These are phyloP conservation scores for Globicephala melas DNA, from an alignment of 2,113 vertebrate species.

Conservation along the genomic window DNA sequence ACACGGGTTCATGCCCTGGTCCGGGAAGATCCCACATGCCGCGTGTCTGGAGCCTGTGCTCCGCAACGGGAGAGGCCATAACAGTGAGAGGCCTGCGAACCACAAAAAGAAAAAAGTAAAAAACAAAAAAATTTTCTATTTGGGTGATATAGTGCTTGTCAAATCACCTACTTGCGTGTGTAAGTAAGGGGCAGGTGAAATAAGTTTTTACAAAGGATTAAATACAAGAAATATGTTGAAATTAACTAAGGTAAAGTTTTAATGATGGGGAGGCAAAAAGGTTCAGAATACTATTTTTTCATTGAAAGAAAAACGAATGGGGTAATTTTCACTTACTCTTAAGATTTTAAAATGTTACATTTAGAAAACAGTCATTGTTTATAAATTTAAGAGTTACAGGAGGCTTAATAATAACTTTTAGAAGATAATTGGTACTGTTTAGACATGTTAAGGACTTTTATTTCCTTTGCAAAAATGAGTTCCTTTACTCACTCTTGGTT, in stretches of 20 bases:
- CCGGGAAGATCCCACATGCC: no score
- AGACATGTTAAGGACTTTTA: not conserved
- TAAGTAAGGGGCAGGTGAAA: not conserved
- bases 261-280: not conserved
- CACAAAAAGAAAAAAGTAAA: no score
- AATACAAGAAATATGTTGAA: slow-evolving; percentile 12
- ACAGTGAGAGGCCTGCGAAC: no score
- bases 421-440: not conserved
- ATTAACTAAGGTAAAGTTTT: slow-evolving; percentile 10
- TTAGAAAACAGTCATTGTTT: slow-evolving; percentile 18
- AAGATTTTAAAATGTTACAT: slow-evolving; percentile 1
- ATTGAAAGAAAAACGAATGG: not conserved
- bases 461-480: not conserved
- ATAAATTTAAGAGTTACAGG: not conserved
- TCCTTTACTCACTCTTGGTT: not conserved
- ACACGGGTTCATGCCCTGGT: no score
- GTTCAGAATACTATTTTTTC: not conserved
- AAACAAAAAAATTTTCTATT: not conserved
- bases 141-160: not conserved
- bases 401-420: not conserved
- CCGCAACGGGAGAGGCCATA: no score
- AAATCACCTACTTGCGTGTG: not conserved
- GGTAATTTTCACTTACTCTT: slow-evolving; percentile 9
- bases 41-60: no score
- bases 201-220: not conserved